These are phyloP conservation scores for Burhinus oedicnemus DNA, from an alignment of 2,113 vertebrate species.

Conservation along the genomic window DNA sequence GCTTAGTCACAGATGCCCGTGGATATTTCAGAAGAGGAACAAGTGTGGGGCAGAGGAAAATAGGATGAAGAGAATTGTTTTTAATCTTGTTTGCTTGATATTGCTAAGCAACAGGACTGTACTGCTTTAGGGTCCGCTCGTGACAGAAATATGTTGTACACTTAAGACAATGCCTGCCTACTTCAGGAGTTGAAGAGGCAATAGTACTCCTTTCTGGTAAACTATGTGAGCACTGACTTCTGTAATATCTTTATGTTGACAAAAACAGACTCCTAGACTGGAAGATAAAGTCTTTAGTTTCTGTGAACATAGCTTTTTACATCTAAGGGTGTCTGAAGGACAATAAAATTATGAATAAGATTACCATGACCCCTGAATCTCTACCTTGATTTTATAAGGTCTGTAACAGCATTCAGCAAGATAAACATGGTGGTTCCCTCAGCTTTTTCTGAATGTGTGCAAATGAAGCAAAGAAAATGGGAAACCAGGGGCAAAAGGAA, in stretches of 20 bases:
- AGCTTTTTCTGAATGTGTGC: neutral
- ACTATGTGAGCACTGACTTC: neutral
- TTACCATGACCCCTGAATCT: neutral
- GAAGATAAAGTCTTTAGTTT: neutral
- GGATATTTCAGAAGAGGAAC: neutral
- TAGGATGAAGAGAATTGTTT: neutral
- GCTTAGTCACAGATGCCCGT: neutral
- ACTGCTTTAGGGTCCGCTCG: neutral
- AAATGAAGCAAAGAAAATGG: neutral
- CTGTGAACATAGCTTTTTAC: neutral
- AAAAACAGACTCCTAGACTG: neutral
- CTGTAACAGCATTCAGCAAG: neutral
- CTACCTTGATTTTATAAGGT: neutral
- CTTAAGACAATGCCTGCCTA: neutral
- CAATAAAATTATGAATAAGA: neutral
- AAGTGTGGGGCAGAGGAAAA: neutral
- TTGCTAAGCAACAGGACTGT: neutral
- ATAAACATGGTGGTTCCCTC: neutral
- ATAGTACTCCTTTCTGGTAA: neutral
- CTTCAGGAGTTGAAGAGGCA: neutral
- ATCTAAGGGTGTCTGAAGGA: neutral
- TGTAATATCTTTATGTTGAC: neutral
- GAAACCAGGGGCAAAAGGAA: neutral
- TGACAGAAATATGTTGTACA: neutral
- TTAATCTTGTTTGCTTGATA: constrained; percentile 5